Base-by-base conservation (phyloP, 2,888 invertebrate species). In the Venusia cambrica region DNA sequence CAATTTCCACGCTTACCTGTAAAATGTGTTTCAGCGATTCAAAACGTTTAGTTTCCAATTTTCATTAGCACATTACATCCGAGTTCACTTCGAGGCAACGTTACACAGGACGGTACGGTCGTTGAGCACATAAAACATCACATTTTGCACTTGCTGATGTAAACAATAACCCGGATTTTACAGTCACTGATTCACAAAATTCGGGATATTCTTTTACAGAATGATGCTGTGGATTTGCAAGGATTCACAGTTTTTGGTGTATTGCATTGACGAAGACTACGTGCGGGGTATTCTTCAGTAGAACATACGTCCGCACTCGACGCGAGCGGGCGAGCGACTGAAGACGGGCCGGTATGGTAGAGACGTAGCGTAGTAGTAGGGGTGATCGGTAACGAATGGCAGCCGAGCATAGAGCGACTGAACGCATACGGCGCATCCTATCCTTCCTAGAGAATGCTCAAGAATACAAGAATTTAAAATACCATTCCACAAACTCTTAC, bases 41-140 rank as follows among this genome's bases (percentile, higher is more conserved):
- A 46, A 38, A 52, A 57, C 44, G 62, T 60, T 64, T 67, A 57
- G 61, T 73, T 74, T 78, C 70, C 77, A 72, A 80, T 77, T 70
- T 73, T 69, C n/a, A 76, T 65, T 72, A 73, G 57, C 80, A 83
- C 81, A 68, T 75, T 75, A 72, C 57, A 75, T 74, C 72, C 60
- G 56, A 81, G 79, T 80, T 81, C 83, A 83, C 81, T 76, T 69
- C 62, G 62, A 57, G 54, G 64, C 61, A 76, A 80, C 68, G 80
- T 81, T 76, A 74, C 83, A 83, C 80, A 72, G 73, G 70, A 66
- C 69, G 68, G 72, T 58, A 71, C 73, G 76, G 70, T 78, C 55
- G 67, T 65, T 73, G 68, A 72, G 51, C 84, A 84, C 75, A 77
- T 77, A 81, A 65, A 77, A 78, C 74, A 78, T 85, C 85, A 87